Conservation (phyloP, 2,113 vertebrate genomes). For the Irena cyanogastra region DNA sequence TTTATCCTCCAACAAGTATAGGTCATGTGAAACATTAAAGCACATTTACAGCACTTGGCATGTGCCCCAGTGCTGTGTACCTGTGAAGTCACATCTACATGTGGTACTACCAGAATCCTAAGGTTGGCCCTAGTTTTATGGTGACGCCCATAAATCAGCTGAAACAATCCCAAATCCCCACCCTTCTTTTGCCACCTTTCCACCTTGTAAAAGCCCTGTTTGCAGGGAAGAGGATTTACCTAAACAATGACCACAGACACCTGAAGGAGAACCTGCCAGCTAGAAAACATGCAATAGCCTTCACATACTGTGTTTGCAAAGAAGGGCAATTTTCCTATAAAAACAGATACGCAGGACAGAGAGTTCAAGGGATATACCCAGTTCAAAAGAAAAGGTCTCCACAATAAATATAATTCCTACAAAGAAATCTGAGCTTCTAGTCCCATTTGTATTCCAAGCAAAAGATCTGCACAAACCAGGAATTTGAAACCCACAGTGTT, state of each 20-base stretch:
- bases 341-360: not conserved
- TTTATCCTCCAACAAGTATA: not conserved
- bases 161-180: not conserved
- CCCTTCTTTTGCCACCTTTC: not conserved
- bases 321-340: not conserved
- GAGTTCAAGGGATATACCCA: not conserved
- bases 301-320: not conserved
- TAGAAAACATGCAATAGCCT: not conserved
- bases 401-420: not conserved
- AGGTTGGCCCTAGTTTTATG: rapidly evolving
- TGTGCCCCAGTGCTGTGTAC: not conserved
- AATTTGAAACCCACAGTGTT: not conserved
- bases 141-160: not conserved
- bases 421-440: not conserved
- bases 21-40: rapidly evolving
- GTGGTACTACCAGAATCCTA: not conserved
- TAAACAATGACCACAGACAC: not conserved
- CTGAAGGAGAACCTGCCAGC: not conserved
- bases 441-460: not conserved
- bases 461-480: not conserved
- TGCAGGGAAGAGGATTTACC: not conserved
- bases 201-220: not conserved
- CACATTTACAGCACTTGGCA: not conserved
- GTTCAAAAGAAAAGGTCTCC: not conserved
- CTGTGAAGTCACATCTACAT: not conserved